Evolutionary conservation across 2,888 invertebrate species (phyloP).

Genomic region (Malacosoma neustria): DNA sequence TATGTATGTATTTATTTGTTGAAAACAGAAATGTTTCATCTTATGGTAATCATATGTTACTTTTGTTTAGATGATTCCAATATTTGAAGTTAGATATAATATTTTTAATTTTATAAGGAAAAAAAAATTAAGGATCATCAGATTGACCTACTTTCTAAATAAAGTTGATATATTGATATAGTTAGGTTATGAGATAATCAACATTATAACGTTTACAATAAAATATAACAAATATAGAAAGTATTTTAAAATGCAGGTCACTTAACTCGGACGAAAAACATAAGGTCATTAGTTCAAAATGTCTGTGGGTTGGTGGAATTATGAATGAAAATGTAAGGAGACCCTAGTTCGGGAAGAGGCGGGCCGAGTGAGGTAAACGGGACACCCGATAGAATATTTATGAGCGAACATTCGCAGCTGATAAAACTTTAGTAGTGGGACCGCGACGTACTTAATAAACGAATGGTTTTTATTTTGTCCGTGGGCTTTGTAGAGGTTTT

Average conservation of each 20-base stretch:
- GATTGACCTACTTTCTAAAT: no score
- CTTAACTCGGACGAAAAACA: neutral
- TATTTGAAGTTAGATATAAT: no score
- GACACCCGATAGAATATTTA: slow-evolving; percentile 59
- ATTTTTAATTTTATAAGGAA: no score
- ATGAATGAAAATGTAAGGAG: slow-evolving; percentile 49
- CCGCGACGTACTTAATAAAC: slow-evolving; percentile 33
- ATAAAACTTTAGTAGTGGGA: slow-evolving; percentile 40
- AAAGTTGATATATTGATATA: no score
- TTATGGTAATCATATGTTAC: no score
- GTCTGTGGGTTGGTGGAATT: slow-evolving; percentile 34
- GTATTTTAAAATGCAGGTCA: neutral
- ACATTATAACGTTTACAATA: no score
- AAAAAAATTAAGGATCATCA: no score
- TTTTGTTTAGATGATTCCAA: no score
- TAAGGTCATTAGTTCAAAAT: neutral
- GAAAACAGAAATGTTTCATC: no score
- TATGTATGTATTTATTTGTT: no score
- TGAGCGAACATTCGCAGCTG: slow-evolving; percentile 65
- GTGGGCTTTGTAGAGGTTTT: slow-evolving; percentile 5
- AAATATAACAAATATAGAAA: no score
- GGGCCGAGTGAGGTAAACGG: slow-evolving; percentile 23
- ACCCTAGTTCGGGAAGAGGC: slow-evolving; percentile 28
- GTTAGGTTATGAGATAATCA: no score
- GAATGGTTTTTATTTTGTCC: slow-evolving; percentile 25